Evolutionary conservation across 2,888 invertebrate species (phyloP), one percentile per base, ranked within the genome.

Genomic region (Tetranychus truncatus): DNA sequence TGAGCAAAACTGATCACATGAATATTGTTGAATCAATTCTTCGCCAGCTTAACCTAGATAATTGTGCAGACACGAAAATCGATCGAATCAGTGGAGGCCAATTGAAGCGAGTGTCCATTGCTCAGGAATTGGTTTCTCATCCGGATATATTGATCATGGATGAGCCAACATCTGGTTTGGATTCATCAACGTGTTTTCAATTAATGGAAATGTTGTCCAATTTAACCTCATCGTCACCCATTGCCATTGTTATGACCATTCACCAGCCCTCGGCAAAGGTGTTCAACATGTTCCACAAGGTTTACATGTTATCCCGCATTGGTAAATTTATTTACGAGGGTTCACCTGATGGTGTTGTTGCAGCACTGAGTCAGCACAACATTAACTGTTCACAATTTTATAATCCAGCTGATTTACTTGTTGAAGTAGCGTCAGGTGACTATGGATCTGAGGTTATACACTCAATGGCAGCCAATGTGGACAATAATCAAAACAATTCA

Each of bases 321-420:
- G 77, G 77, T 18, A 20, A 73, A 20, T 76, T 75, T 24, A 76
- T 77, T 45, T 77, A 72, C 65, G 73, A 77, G 24, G 77, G 77
- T 24, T n/a, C 65, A 15, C 77, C 77, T 3, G 7, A 24, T 15
- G 11, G 72, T n/a, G 55, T 77, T 34, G 71, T 74, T 6, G 34
- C 21, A 6, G n/a, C 45, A 8, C 15, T 77, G 18, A 6, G n/a
- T 0, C n/a, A 8, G 2, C 66, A 77, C 7, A 74, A 65, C 18
- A 45, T 77, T 1, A 34, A 73, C 9, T 77, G 73, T 71, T 74
- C 75, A 6, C 71, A 75, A 45, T 75, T 73, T 44, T 72, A 75
- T 34, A 77, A 77, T 73, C 77, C 77, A 24, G 77, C 77, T 11
- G 76, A 76, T 34, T 74, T 72, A 44, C 73, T 77, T 15, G 66